A percentile compares a stretch with the other conserved stretches of the same genome.
Evolutionary conservation across 2,113 vertebrate genomes (phyloP).

Genomic region (Hymenochirus boettgeri): DNA sequence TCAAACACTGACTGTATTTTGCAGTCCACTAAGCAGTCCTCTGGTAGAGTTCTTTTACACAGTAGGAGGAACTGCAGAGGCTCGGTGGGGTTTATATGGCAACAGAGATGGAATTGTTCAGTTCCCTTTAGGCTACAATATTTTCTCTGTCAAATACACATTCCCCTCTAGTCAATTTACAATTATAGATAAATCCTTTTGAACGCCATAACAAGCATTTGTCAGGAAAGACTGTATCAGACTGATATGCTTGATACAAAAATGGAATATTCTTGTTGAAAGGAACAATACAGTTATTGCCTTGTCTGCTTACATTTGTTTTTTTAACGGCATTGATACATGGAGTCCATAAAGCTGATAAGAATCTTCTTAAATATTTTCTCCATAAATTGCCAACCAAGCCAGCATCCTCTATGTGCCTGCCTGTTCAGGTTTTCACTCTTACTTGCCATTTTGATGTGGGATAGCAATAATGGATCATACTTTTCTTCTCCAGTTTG

Average conservation of each 20-base stretch:
- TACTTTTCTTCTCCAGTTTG: conserved; percentile 50
- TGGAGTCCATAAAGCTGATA: conserved; percentile 52
- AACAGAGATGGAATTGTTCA: conserved; percentile 52
- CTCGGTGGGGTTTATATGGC: conserved; percentile 55
- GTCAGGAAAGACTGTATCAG: conserved; percentile 27
- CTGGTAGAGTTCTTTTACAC: conserved; percentile 54
- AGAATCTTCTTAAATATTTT: conserved; percentile 41
- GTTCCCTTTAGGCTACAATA: conserved; percentile 49
- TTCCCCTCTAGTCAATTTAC: conserved; percentile 47
- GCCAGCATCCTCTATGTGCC: conserved; percentile 47
- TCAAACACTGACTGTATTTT: conserved; percentile 68
- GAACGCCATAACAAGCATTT: conserved; percentile 48
- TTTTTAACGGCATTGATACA: conserved; percentile 59
- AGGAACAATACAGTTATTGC: conserved; percentile 50
- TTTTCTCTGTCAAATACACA: conserved; percentile 45
- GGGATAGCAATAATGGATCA: conserved; percentile 45
- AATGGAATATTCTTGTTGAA: conserved; percentile 51
- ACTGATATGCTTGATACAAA: conserved; percentile 26
- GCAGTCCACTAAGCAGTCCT: conserved; percentile 66
- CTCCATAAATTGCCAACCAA: conserved; percentile 42
- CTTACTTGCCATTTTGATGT: conserved; percentile 35
- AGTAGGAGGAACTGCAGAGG: conserved; percentile 56
- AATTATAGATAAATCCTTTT: conserved; percentile 54
- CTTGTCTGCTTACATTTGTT: conserved; percentile 46
- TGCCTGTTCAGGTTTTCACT: conserved; percentile 50